These are phyloP conservation scores for Idaea aversata DNA, from an alignment of 2,888 invertebrate species.

Conservation along the genomic window DNA sequence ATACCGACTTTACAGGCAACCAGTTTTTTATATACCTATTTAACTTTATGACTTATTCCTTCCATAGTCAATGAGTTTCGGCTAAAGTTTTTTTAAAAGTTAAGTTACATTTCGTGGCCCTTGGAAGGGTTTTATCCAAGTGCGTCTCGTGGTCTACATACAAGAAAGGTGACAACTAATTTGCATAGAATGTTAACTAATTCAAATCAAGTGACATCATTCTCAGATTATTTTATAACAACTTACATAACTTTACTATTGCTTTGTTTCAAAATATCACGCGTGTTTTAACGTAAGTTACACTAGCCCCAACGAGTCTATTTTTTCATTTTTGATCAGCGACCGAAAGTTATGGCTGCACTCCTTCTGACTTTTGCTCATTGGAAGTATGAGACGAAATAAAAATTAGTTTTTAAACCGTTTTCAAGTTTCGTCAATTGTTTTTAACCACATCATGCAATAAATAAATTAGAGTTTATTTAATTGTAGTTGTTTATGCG, in stretches of 20 bases:
- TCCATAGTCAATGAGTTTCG: neutral
- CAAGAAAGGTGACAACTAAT: neutral
- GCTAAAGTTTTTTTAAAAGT: no score
- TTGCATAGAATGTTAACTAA: neutral
- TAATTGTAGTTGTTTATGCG: no score
- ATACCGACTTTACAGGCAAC: no score
- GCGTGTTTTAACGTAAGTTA: neutral
- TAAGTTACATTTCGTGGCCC: neutral
- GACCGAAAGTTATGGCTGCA: no score
- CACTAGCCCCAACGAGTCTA: neutral
- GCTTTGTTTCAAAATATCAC: neutral
- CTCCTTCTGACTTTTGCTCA: no score
- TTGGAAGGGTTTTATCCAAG: neutral
- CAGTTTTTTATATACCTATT: no score
- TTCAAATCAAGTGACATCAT: neutral
- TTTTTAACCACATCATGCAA: no score
- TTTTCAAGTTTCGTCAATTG: no score
- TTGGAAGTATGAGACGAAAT: no score
- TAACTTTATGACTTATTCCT: neutral
- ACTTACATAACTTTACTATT: neutral
- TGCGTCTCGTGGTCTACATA: neutral
- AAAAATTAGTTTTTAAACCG: no score
- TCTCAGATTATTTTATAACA: neutral
- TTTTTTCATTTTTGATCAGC: neutral
- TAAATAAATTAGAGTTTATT: no score